Percentiles rank a stretch among this genome's conserved stretches.
These are phyloP conservation scores for Coptodon bakossiorum DNA, from an alignment of 2,113 vertebrate genomes.

Conservation along the genomic window DNA sequence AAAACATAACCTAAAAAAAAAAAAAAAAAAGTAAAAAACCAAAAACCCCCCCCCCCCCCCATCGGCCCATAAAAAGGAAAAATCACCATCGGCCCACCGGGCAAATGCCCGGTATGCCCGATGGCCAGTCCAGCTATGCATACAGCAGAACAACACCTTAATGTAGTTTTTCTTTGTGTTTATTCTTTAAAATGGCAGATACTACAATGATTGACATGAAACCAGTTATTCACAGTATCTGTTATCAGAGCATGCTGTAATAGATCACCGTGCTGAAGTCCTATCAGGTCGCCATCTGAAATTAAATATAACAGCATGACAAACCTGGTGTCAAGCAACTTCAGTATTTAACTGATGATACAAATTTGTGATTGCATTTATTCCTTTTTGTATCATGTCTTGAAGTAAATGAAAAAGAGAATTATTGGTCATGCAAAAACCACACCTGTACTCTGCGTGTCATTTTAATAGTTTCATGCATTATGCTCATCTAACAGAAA, in stretches of 20 bases:
- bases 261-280: background rate
- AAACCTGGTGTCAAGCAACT: background rate
- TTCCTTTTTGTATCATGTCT: background rate
- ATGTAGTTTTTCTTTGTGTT: background rate
- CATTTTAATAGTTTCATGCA: background rate
- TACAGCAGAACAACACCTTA: background rate
- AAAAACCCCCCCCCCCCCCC: too few relatives aligned
- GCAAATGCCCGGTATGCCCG: too few relatives aligned
- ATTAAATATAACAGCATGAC: background rate
- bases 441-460: background rate
- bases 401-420: background rate
- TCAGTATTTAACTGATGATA: background rate
- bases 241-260: background rate
- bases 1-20: too few relatives aligned
- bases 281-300: background rate
- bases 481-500: background rate
- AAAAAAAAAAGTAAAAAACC: too few relatives aligned
- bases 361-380: background rate
- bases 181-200: background rate
- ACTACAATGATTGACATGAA: background rate
- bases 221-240: background rate
- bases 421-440: background rate
- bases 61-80: too few relatives aligned
- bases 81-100: too few relatives aligned
- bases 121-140: too few relatives aligned